Percentiles rank a stretch among this genome's conserved stretches.
Evolutionary conservation across 1,140 invertebrate genomes (phyloP).

Genomic region (Drosophila novamexicana): DNA sequence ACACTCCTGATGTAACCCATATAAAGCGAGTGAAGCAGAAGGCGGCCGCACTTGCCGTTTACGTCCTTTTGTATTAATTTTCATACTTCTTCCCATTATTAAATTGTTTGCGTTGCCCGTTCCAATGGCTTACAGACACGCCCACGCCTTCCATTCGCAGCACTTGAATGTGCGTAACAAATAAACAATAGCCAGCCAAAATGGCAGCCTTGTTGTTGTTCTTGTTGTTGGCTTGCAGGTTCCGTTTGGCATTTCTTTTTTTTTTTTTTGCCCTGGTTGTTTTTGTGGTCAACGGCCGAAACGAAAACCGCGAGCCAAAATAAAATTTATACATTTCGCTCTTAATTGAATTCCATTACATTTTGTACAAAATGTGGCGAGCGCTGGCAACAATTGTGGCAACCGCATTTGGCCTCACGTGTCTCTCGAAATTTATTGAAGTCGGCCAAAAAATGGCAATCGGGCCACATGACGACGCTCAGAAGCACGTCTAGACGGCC

Average conservation of each 20-base stretch:
- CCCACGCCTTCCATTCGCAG: conserved; percentile 25
- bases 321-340: conserved; percentile 52
- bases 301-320: conserved; percentile 36
- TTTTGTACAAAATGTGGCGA: conserved; percentile 23
- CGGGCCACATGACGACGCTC: conserved; percentile 30
- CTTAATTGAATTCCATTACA: conserved; percentile 74
- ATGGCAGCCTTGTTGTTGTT: conserved; percentile 41
- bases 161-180: conserved; percentile 64
- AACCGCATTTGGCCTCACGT: conserved; percentile 42
- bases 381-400: conserved; percentile 38
- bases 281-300: conserved; percentile 31
- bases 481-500: conserved; percentile 62
- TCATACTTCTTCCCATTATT: conserved; percentile 73
- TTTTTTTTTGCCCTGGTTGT: background rate
- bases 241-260: conserved; percentile 66
- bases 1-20: conserved; percentile 19
- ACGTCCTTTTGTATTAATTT: conserved; percentile 73
- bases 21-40: conserved; percentile 38
- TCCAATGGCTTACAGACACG: conserved; percentile 7
- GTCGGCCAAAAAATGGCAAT: conserved; percentile 44
- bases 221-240: conserved; percentile 41
- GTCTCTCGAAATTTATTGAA: conserved; percentile 65
- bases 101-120: conserved; percentile 46
- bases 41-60: conserved; percentile 31
- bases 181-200: conserved; percentile 72